Evolutionary conservation across 2,797 vertebrate genomes (phyloP).

Genomic region (Scolopax bukidnonensis): DNA sequence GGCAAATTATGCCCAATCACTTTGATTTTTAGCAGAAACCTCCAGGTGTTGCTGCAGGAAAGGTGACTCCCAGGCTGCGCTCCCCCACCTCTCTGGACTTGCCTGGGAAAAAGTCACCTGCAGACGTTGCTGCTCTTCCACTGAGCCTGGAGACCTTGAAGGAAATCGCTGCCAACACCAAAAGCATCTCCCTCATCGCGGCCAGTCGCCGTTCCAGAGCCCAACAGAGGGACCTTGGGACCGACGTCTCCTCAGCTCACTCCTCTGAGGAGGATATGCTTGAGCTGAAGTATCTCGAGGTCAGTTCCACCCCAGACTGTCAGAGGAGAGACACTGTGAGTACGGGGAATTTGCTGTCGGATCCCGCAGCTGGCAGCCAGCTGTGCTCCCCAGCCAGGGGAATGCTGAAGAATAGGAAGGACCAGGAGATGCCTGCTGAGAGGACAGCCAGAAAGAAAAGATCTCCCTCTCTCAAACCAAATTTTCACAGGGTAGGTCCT

Average conservation of each 20-base stretch:
- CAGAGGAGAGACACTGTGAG: neutral
- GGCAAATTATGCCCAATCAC: neutral
- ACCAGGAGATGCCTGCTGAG: conserved; percentile 5
- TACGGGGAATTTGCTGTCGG: neutral
- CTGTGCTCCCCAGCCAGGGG: neutral
- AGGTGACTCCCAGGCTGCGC: neutral
- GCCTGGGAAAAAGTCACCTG: neutral
- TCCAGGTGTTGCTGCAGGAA: neutral
- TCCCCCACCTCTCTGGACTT: neutral
- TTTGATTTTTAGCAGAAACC: neutral
- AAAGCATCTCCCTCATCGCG: conserved; percentile 72
- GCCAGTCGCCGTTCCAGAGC: conserved; percentile 52
- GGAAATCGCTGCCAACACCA: conserved; percentile 71
- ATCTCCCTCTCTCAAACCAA: conserved; percentile 47
- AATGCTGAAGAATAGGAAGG: neutral
- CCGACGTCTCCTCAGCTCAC: neutral
- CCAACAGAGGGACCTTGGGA: neutral
- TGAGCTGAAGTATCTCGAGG: neutral
- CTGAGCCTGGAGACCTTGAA: conserved; percentile 50
- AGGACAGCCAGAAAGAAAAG: conserved; percentile 41
- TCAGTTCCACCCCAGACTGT: neutral
- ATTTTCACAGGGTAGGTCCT: conserved; percentile 6
- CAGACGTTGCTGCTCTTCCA: neutral
- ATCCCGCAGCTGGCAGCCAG: neutral
- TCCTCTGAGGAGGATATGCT: neutral